Conservation (phyloP, 2,888 invertebrate genomes). For the Metacarcinus magister region DNA sequence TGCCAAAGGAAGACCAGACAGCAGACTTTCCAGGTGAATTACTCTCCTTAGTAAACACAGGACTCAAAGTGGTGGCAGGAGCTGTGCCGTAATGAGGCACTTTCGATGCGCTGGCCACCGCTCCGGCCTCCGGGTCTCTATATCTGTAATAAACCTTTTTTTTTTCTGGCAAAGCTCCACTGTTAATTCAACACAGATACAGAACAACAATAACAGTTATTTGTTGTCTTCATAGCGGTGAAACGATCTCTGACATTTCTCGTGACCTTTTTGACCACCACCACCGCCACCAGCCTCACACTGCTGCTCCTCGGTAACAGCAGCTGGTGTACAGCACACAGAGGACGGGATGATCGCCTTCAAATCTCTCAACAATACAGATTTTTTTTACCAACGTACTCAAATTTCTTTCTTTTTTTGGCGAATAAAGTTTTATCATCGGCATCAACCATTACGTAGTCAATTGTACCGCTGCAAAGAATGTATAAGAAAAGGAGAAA, state of each 20-base stretch:
- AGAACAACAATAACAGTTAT: neutral
- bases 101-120: neutral
- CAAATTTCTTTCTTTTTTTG: neutral
- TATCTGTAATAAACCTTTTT: neutral
- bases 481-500: neutral
- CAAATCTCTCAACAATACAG: neutral
- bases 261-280: neutral
- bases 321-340: neutral
- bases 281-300: neutral
- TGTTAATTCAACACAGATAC: neutral
- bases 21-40: neutral
- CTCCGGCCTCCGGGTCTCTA: neutral
- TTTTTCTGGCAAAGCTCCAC: neutral
- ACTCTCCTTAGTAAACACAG: neutral
- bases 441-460: neutral
- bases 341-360: neutral
- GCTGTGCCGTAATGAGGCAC: conserved; percentile 13
- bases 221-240: neutral
- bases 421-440: neutral
- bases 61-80: neutral
- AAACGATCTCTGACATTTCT: neutral
- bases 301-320: neutral
- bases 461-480: neutral
- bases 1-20: neutral
- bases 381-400: neutral